Conservation (phyloP, 2,888 invertebrate species). For the Lasioglossum morio region DNA sequence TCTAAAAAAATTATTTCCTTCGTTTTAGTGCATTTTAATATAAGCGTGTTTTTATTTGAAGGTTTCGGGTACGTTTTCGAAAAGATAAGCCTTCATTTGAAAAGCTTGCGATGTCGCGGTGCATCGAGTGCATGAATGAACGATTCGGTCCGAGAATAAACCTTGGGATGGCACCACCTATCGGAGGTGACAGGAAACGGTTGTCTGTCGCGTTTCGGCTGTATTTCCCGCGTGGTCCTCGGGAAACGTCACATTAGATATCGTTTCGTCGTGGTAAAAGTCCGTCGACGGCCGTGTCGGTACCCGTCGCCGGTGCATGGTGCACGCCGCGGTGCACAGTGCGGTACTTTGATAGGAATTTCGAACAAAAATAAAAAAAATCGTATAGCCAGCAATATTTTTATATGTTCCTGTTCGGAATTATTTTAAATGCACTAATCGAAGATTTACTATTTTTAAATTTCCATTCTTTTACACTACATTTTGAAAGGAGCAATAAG, state of each 20-base stretch:
- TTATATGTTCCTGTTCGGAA: too few relatives aligned
- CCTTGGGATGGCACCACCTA: not conserved
- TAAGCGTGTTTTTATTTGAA: not conserved
- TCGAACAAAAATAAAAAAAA: too few relatives aligned
- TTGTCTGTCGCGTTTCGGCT: constrained; percentile 22
- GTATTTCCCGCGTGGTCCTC: constrained; percentile 22
- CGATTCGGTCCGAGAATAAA: not conserved
- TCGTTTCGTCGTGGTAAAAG: constrained; percentile 26
- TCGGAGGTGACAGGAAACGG: not conserved
- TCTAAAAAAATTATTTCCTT: too few relatives aligned
- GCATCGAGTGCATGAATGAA: not conserved
- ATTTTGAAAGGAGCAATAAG: too few relatives aligned
- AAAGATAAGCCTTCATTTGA: not conserved
- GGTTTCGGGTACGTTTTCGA: not conserved
- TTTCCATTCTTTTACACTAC: too few relatives aligned
- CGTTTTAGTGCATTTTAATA: too few relatives aligned
- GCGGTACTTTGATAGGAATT: too few relatives aligned
- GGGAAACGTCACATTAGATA: constrained; percentile 46
- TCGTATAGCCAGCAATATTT: too few relatives aligned
- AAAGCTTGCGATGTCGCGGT: not conserved
- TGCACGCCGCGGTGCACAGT: too few relatives aligned
- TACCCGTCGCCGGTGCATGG: not conserved
- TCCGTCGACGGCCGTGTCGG: not conserved
- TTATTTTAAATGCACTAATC: too few relatives aligned
- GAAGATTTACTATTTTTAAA: too few relatives aligned